Conservation (phyloP, 2,113 vertebrate species). For the Alligator mississippiensis region DNA sequence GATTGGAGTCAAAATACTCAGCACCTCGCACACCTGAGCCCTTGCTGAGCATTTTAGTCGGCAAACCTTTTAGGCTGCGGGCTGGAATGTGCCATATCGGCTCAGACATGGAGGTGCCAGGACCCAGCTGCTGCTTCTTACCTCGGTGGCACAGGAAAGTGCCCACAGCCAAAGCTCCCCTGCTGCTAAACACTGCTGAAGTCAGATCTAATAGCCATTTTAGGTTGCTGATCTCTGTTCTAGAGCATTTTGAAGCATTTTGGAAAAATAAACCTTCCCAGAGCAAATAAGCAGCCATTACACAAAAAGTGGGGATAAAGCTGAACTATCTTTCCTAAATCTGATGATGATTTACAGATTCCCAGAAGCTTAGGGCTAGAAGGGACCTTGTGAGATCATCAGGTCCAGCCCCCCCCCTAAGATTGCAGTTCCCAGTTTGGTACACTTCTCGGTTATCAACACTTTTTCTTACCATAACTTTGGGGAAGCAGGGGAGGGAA, state of each 20-base stretch:
- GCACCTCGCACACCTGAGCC: too few species aligned
- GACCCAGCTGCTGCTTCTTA: neutral
- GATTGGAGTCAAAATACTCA: too few species aligned
- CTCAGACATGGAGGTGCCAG: too few species aligned
- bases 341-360: too few species aligned
- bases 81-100: too few species aligned
- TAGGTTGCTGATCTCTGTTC: neutral
- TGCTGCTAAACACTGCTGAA: accelerated
- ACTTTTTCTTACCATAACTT: neutral
- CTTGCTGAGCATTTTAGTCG: too few species aligned
- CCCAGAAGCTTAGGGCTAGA: too few species aligned
- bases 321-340: neutral
- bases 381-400: too few species aligned
- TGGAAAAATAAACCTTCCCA: neutral
- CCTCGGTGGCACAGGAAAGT: neutral
- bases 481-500: neutral
- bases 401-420: neutral
- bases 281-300: neutral
- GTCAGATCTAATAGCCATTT: neutral
- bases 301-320: neutral
- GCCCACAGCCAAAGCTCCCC: neutral
- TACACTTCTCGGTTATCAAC: neutral
- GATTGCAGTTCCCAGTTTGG: neutral
- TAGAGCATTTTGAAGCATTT: neutral
- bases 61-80: too few species aligned